These are phyloP conservation scores for Parasteatoda lunata DNA, from an alignment of 2,888 invertebrate genomes.

Conservation along the genomic window DNA sequence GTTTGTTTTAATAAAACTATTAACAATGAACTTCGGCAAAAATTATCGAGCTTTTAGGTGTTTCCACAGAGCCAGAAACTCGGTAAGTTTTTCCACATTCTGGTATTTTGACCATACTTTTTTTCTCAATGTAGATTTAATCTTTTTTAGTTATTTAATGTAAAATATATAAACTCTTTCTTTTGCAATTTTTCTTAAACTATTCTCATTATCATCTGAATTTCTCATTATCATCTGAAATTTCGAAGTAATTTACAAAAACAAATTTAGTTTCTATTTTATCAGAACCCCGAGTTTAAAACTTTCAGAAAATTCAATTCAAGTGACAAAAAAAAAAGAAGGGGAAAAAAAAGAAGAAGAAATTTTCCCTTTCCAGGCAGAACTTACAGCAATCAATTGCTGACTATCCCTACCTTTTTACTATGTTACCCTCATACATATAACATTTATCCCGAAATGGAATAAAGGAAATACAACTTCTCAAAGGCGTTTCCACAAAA, in stretches of 20 bases:
- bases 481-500: conserved; percentile 18
- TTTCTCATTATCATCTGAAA: too few species aligned
- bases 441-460: conserved; percentile 45
- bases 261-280: neutral
- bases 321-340: neutral
- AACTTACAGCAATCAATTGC: neutral
- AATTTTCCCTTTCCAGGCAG: neutral
- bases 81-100: too few species aligned
- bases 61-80: too few species aligned
- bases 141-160: too few species aligned
- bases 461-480: conserved; percentile 43
- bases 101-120: too few species aligned
- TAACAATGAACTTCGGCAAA: too few species aligned
- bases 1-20: too few species aligned
- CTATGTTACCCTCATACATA: conserved; percentile 9
- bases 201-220: too few species aligned
- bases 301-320: conserved; percentile 1
- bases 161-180: too few species aligned
- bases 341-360: neutral
- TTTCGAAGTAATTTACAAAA: neutral
- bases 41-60: too few species aligned
- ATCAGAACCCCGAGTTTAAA: neutral
- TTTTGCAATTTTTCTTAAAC: too few species aligned
- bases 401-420: neutral
- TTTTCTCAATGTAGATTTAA: too few species aligned